phyloP scores from a whole-genome alignment of 2,113 vertebrate species.

The Elephas maximus region DNA sequence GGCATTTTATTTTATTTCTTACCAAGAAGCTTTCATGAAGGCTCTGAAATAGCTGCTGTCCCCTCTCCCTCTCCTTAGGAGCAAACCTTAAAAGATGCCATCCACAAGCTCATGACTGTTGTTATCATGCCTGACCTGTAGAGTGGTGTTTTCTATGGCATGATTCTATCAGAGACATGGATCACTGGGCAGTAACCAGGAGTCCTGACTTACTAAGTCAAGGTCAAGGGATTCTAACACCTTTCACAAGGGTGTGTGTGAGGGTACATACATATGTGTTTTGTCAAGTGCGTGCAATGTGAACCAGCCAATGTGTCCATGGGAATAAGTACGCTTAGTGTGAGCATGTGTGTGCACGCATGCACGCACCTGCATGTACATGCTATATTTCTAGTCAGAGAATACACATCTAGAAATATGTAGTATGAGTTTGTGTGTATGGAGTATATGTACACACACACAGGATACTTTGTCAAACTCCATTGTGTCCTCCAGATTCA shows the following conservation, averaged over 20 bases:
- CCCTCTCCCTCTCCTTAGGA: not conserved
- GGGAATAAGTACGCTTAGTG: not conserved
- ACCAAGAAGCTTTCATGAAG: conserved; percentile 6
- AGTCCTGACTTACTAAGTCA: conserved; percentile 16
- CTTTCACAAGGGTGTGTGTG: not conserved
- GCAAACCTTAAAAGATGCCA: not conserved
- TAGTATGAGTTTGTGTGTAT: not conserved
- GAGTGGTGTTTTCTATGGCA: not conserved
- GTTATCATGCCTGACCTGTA: not conserved
- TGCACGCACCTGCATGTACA: not conserved
- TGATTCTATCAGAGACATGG: not conserved
- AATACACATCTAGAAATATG: not conserved
- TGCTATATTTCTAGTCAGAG: not conserved
- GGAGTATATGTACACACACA: not conserved
- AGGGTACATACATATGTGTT: too few relatives aligned
- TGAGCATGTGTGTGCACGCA: too few relatives aligned
- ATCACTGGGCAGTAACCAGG: not conserved
- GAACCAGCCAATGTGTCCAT: not conserved
- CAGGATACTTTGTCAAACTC: not conserved
- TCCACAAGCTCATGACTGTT: not conserved
- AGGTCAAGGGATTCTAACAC: not conserved
- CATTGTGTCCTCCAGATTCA: not conserved
- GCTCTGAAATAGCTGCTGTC: not conserved
- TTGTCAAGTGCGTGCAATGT: not conserved
- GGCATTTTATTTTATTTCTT: conserved; percentile 50